These are phyloP conservation scores for Isurus oxyrinchus DNA, from an alignment of 2,113 vertebrate genomes.

Conservation along the genomic window DNA sequence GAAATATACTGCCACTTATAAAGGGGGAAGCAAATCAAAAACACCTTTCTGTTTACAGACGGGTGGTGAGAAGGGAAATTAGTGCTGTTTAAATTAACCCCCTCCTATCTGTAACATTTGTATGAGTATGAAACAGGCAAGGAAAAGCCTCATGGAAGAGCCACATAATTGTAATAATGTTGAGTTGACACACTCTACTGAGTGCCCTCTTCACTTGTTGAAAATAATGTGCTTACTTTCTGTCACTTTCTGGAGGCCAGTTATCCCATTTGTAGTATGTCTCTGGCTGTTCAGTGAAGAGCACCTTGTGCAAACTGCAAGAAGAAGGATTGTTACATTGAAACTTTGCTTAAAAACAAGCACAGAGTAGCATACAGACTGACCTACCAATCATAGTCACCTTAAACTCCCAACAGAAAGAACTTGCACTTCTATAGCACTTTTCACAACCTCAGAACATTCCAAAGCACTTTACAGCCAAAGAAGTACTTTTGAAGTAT, in stretches of 20 bases:
- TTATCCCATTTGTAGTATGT: conserved; percentile 99
- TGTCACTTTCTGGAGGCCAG: conserved; percentile 96
- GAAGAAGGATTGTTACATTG: background rate
- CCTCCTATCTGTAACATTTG: too few relatives aligned
- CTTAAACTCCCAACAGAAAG: background rate
- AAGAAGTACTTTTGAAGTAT: background rate
- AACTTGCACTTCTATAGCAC: background rate
- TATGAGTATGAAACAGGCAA: background rate
- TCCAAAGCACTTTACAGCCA: background rate
- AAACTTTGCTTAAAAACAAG: background rate
- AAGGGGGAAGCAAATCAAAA: too few relatives aligned
- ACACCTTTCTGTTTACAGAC: too few relatives aligned
- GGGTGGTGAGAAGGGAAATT: too few relatives aligned
- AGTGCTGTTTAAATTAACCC: too few relatives aligned
- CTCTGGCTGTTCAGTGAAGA: conserved; percentile 96
- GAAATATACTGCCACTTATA: too few relatives aligned
- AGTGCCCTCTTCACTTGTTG: background rate
- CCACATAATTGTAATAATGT: background rate
- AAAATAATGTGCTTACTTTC: conserved; percentile 71
- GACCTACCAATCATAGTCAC: background rate
- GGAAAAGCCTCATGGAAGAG: background rate
- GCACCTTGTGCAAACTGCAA: conserved; percentile 90
- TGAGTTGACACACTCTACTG: background rate
- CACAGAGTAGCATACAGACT: background rate
- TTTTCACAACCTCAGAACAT: background rate